phyloP scores from a whole-genome alignment of 2,113 vertebrate genomes.

The Cryptomyrus ogoouensis region DNA sequence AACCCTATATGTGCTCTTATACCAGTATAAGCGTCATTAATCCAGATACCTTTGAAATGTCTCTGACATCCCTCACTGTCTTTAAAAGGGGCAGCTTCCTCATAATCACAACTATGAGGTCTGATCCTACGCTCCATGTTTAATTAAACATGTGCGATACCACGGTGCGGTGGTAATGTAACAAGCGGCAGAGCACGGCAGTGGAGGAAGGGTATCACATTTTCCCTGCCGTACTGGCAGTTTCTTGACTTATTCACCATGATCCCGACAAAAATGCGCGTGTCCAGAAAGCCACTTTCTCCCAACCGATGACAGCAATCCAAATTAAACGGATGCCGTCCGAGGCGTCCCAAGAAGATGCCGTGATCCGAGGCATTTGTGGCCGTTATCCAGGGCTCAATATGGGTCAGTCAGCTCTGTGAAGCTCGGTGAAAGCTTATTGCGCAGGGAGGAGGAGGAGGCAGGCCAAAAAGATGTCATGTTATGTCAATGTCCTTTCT shows the following conservation, averaged over 20 bases:
- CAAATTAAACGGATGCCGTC: conserved; percentile 28
- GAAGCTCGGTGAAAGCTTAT: background rate
- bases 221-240: background rate
- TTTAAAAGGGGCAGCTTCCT: background rate
- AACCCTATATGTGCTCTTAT: background rate
- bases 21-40: background rate
- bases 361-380: background rate
- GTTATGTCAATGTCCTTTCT: conserved; percentile 45
- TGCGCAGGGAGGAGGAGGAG: background rate
- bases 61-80: background rate
- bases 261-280: background rate
- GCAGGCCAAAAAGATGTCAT: background rate
- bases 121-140: background rate
- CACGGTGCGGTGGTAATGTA: background rate
- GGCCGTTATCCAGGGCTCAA: background rate
- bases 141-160: background rate
- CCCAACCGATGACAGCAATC: conserved; percentile 34
- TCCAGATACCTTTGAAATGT: background rate
- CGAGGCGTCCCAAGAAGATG: background rate
- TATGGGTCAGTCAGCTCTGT: background rate
- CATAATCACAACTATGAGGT: background rate
- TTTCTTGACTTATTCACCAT: background rate
- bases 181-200: background rate
- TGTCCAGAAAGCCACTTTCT: background rate
- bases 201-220: background rate